Evolutionary conservation across 2,797 vertebrate species (phyloP), one percentile per base, ranked within the genome.

Genomic region (Sebastes dallii): DNA sequence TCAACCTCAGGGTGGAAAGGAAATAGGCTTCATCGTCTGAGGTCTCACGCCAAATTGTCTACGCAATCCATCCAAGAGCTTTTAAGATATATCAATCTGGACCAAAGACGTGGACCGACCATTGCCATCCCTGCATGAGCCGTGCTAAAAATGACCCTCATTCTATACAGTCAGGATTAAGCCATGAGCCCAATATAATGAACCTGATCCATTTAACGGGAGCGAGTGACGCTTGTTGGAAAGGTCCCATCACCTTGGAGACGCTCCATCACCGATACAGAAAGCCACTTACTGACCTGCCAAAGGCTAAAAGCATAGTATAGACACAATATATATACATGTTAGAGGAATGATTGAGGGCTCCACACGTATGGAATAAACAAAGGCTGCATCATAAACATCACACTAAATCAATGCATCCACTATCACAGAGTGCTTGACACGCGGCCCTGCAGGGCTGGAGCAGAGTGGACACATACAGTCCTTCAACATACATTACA

Each of bases 151-250:
- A 34, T 32, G 56, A 30, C 16, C 36, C 22, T 30, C 2, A 65
- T 61, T n/a, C 24, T 27, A 36, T 54, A 24, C n/a, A n/a, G 29
- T 52, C 18, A 29, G 46, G 78, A 67, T 82, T 61, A 66, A 79
- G 34, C 79, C 32, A 16, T 75, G 65, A 85, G 65, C 62, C 61
- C 20, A 30, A 72, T 77, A 64, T 65, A 73, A 82, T 46, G 62
- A 73, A 39, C 68, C 68, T 85, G 84, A 89, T 86, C 82, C 75
- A 85, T 73, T 87, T 85, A 85, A 61, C 42, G 8, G 78, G 66
- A 76, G 50, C 36, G 4, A 60, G 27, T 36, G 58, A 85, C 36
- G 39, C 62, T 39, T 6, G 66, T 69, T 72, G 68, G 64, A 85
- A 77, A 70, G 52, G 42, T 65, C 62, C 66, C 10, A 52, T 87